Evolutionary conservation across 2,113 vertebrate species (phyloP).

Genomic region (Thamnaconus septentrionalis): DNA sequence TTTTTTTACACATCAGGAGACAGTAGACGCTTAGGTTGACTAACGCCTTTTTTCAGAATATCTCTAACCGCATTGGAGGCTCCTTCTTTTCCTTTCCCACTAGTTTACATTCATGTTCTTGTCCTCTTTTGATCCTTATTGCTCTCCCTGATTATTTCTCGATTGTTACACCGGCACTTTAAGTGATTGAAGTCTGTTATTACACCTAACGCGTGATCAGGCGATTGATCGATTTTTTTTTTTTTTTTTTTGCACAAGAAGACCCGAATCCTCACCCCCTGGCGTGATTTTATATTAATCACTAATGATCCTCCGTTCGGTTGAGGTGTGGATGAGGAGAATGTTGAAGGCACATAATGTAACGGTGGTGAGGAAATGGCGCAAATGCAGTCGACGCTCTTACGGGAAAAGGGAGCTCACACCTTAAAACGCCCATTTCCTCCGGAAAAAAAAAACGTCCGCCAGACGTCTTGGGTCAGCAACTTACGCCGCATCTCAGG

Average conservation of each 20-base stretch:
- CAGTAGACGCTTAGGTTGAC: slow-evolving; percentile 16
- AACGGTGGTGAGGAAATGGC: not conserved
- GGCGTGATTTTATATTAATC: not conserved
- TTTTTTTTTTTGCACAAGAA: slow-evolving; percentile 37
- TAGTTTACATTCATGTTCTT: slow-evolving; percentile 35
- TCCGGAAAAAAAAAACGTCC: not conserved
- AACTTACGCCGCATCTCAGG: too few relatives aligned
- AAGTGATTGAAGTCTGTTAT: slow-evolving; percentile 60
- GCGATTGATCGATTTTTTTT: slow-evolving; percentile 60
- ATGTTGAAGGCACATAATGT: slow-evolving; percentile 39
- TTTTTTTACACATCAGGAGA: slow-evolving; percentile 44
- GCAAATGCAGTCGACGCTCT: slow-evolving; percentile 6
- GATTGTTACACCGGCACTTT: slow-evolving; percentile 78
- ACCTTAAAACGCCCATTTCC: slow-evolving; percentile 12
- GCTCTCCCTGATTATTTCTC: slow-evolving; percentile 29
- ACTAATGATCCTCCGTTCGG: not conserved
- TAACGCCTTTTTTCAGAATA: slow-evolving; percentile 11
- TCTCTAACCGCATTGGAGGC: not conserved
- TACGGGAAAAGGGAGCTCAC: slow-evolving; percentile 8
- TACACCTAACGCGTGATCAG: slow-evolving; percentile 43
- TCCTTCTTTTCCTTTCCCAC: not conserved
- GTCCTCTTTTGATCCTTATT: slow-evolving; percentile 11
- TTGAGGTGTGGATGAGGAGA: not conserved
- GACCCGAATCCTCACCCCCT: slow-evolving; percentile 1
- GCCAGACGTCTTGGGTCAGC: too few relatives aligned